Conservation (phyloP, 2,888 invertebrate species). For the Leucophora obtusa region DNA sequence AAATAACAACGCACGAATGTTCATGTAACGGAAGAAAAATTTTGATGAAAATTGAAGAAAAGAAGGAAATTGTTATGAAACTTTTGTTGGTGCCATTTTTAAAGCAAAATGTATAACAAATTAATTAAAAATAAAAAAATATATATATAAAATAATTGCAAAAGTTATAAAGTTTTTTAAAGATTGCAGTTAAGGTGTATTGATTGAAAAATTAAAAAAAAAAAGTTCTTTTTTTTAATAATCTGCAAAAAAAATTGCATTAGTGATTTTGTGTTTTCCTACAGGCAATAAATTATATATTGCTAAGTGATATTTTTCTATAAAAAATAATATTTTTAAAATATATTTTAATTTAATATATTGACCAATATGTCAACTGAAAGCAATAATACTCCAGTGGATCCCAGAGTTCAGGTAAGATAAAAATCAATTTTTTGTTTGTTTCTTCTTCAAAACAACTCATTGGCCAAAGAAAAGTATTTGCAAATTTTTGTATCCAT, state of each 20-base stretch:
- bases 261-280: neutral
- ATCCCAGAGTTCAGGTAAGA: conserved; percentile 88
- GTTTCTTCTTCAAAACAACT: neutral
- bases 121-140: conserved; percentile 7
- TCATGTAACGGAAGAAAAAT: conserved; percentile 50
- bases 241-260: conserved; percentile 9
- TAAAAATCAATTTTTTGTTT: too few relatives aligned
- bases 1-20: conserved; percentile 50
- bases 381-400: conserved; percentile 83
- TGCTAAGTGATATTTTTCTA: conserved; percentile 44
- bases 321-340: conserved; percentile 1
- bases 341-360: conserved; percentile 12
- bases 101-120: conserved; percentile 9
- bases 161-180: conserved; percentile 5
- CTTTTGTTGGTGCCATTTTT: conserved; percentile 15
- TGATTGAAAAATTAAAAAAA: neutral
- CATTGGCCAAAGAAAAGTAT: neutral
- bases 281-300: conserved; percentile 28
- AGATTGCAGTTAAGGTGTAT: conserved; percentile 7
- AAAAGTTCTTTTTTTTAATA: conserved; percentile 1
- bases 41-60: conserved; percentile 28
- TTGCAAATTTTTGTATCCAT: conserved; percentile 15
- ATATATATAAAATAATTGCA: neutral
- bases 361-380: conserved; percentile 75
- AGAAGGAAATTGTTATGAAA: conserved; percentile 49